Percentiles rank a stretch among this genome's conserved stretches.
phyloP scores from a whole-genome alignment of 2,888 invertebrate genomes.

The Pogonocherus hispidulus region DNA sequence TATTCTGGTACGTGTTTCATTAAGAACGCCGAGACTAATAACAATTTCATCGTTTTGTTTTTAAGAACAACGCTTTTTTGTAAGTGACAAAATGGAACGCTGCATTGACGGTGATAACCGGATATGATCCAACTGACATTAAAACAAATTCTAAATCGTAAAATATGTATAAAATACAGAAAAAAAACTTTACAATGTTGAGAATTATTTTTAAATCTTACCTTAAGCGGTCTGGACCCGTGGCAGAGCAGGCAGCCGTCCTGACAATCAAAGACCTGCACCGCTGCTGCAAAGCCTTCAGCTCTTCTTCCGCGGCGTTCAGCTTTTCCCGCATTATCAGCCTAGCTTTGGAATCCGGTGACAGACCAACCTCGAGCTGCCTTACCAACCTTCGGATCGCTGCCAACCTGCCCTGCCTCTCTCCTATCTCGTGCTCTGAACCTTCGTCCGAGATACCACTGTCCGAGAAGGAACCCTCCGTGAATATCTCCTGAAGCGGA shows the following conservation, averaged over 20 bases:
- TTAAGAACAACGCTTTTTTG: too few species aligned
- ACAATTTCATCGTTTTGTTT: too few species aligned
- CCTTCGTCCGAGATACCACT: slow-evolving; percentile 86
- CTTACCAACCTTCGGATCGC: slow-evolving; percentile 78
- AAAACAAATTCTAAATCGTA: too few species aligned
- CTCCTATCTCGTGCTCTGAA: slow-evolving; percentile 76
- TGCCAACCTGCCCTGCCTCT: slow-evolving; percentile 78
- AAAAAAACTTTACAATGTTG: too few species aligned
- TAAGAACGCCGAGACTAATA: too few species aligned
- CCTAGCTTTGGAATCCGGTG: slow-evolving; percentile 78
- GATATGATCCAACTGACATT: too few species aligned
- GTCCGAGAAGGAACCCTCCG: slow-evolving; percentile 79
- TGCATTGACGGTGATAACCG: too few species aligned
- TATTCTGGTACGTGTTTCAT: too few species aligned
- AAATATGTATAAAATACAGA: too few species aligned
- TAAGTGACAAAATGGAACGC: too few species aligned
- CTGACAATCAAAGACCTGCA: slow-evolving; percentile 77
- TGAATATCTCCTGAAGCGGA: slow-evolving; percentile 66
- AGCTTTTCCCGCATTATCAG: slow-evolving; percentile 78
- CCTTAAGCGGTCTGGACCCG: slow-evolving; percentile 50
- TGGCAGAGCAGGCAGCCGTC: slow-evolving; percentile 69
- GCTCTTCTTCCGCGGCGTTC: slow-evolving; percentile 80
- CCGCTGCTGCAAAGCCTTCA: slow-evolving; percentile 78
- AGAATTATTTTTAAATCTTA: slow-evolving; percentile 39
- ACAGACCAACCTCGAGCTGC: slow-evolving; percentile 77